These are phyloP conservation scores for Patagioenas fasciata DNA, from an alignment of 2,113 vertebrate genomes.

Conservation along the genomic window DNA sequence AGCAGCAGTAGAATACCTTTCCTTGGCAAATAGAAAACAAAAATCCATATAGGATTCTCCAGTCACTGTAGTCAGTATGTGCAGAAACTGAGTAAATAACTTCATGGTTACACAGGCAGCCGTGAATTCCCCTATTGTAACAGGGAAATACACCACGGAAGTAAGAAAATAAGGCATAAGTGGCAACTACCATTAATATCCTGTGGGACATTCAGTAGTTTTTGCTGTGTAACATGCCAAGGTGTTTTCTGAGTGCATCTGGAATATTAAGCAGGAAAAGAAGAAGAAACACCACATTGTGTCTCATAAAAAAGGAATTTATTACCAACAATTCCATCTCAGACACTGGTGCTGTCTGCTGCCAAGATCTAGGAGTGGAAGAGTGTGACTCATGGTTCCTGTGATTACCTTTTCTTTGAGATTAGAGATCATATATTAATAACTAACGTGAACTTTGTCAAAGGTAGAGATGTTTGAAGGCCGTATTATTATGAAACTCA, in stretches of 20 bases:
- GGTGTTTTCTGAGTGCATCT: neutral
- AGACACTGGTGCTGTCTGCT: neutral
- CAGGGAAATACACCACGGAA: neutral
- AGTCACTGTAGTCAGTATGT: neutral
- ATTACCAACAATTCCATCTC: neutral
- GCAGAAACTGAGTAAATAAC: neutral
- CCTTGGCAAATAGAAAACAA: neutral
- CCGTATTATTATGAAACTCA: neutral
- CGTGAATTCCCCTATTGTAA: neutral
- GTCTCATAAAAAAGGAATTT: neutral
- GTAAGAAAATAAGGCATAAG: neutral
- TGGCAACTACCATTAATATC: neutral
- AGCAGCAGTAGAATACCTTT: neutral
- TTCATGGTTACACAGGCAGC: neutral
- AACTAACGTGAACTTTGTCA: neutral
- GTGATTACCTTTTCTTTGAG: neutral
- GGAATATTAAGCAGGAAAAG: neutral
- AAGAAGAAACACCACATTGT: neutral
- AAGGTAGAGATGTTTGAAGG: neutral
- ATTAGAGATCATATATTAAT: neutral
- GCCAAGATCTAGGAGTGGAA: neutral
- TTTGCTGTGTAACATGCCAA: neutral
- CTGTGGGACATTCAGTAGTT: neutral
- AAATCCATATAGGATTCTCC: neutral
- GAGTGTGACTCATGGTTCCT: neutral